phyloP scores from a whole-genome alignment of 2,113 vertebrate species.

The Sebastes fasciatus region DNA sequence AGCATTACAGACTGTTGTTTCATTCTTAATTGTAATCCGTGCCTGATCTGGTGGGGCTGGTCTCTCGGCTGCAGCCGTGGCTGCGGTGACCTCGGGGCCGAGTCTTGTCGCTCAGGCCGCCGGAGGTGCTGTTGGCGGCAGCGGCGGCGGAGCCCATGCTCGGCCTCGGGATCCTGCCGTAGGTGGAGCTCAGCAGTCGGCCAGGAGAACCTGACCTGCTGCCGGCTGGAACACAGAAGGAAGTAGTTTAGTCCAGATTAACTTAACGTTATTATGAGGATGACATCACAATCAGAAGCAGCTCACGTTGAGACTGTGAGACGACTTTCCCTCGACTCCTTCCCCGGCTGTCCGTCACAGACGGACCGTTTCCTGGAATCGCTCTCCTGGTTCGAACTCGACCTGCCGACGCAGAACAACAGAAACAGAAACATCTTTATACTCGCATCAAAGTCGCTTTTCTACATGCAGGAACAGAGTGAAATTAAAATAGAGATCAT shows the following conservation, averaged over 20 bases:
- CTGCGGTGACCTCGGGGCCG: slow-evolving; percentile 91
- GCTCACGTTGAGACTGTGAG: slow-evolving; percentile 96
- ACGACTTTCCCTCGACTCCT: slow-evolving; percentile 92
- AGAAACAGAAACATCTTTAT: no score
- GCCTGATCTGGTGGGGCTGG: slow-evolving; percentile 90
- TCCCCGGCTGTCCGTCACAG: slow-evolving; percentile 87
- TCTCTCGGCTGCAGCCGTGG: slow-evolving; percentile 96
- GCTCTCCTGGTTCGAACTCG: slow-evolving; percentile 88
- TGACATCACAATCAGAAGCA: slow-evolving; percentile 7
- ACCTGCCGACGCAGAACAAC: slow-evolving; percentile 75
- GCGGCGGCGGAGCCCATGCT: slow-evolving; percentile 79
- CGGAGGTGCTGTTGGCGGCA: slow-evolving; percentile 44
- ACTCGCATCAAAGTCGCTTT: no score
- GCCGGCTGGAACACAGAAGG: slow-evolving; percentile 84
- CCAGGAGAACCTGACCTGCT: slow-evolving; percentile 96
- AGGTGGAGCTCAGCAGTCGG: slow-evolving; percentile 88
- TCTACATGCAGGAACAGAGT: no score
- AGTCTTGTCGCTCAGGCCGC: slow-evolving; percentile 76
- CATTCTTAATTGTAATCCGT: slow-evolving; percentile 83
- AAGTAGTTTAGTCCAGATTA: not conserved
- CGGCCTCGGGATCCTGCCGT: slow-evolving; percentile 84
- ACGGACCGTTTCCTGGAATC: slow-evolving; percentile 65
- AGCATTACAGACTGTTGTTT: not conserved
- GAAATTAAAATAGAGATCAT: no score
- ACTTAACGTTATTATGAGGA: not conserved